Evolutionary conservation across 2,797 vertebrate genomes (phyloP), one percentile per base, ranked within the genome.

Genomic region (Borostomias antarcticus): DNA sequence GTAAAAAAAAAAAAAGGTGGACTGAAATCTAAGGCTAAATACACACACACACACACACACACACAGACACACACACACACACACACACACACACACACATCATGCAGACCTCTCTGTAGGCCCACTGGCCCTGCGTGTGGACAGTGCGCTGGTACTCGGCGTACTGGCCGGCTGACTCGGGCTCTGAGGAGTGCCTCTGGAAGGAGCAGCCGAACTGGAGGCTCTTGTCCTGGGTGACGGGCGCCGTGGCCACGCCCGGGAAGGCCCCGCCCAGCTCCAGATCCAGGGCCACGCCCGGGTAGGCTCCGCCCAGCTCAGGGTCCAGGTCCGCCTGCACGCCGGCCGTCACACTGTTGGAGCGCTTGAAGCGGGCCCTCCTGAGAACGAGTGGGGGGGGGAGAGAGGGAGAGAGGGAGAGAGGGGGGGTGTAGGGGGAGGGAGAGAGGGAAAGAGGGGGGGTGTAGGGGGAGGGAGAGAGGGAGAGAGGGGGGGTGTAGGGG

Each of bases 41-140:
- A n/a, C n/a, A n/a, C n/a, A n/a, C n/a, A n/a, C n/a, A n/a, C n/a
- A n/a, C n/a, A n/a, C n/a, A n/a, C n/a, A n/a, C n/a, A n/a, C n/a
- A n/a, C n/a, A n/a, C n/a, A n/a, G n/a, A n/a, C n/a, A n/a, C n/a
- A n/a, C n/a, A n/a, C n/a, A n/a, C n/a, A n/a, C n/a, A n/a, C n/a
- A n/a, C n/a, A n/a, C n/a, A n/a, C n/a, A n/a, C n/a, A n/a, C 21
- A 10, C 43, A 21, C 1, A 0, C 0, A 25, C 35, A 4, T 4
- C 3, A 23, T 53, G 21, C 53, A 43, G 50, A 88, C 91, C 88
- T 98, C 97, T 66, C 95, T 94, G 90, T 98, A 98, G 10, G 95
- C 95, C 97, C 96, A 99, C 84, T 98, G 96, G 62, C 97, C 96
- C 86, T 99, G 97, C 0, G 97, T 99, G 91, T 99, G 97, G 82